Evolutionary conservation across 1,140 invertebrate genomes (phyloP).

Genomic region (Eriosoma lanigerum): DNA sequence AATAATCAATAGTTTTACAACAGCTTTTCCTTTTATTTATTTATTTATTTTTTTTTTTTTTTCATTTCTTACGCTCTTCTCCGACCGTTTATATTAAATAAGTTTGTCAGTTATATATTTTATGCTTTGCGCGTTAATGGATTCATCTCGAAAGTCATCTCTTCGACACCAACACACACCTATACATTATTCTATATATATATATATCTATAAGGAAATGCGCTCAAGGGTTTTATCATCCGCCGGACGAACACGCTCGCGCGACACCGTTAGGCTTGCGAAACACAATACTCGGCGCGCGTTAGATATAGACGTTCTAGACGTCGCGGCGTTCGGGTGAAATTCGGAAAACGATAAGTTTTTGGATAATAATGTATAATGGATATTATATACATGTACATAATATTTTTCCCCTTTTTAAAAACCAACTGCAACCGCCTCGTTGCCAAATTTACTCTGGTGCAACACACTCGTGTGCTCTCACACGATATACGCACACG

Average conservation of each 20-base stretch:
- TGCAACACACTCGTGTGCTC: slow-evolving; percentile 19
- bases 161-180: too few species aligned
- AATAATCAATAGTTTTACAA: slow-evolving; percentile 53
- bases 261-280: background rate
- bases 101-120: slow-evolving; percentile 17
- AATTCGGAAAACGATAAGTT: slow-evolving; percentile 7
- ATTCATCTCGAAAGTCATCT: background rate
- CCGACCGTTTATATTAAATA: slow-evolving; percentile 42
- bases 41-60: background rate
- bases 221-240: background rate
- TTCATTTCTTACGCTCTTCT: background rate
- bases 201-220: too few species aligned
- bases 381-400: background rate
- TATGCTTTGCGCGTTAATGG: background rate
- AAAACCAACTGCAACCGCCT: slow-evolving; percentile 23
- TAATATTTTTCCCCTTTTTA: slow-evolving; percentile 45
- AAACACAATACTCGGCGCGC: background rate
- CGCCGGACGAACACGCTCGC: background rate
- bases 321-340: too few species aligned
- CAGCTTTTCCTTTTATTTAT: slow-evolving; percentile 58
- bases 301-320: too few species aligned
- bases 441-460: slow-evolving; percentile 43
- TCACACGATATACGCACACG: background rate
- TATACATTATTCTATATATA: too few species aligned
- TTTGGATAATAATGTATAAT: background rate